Evolutionary conservation across 2,888 invertebrate genomes (phyloP).

Genomic region (Hydropsyche betteni): DNA sequence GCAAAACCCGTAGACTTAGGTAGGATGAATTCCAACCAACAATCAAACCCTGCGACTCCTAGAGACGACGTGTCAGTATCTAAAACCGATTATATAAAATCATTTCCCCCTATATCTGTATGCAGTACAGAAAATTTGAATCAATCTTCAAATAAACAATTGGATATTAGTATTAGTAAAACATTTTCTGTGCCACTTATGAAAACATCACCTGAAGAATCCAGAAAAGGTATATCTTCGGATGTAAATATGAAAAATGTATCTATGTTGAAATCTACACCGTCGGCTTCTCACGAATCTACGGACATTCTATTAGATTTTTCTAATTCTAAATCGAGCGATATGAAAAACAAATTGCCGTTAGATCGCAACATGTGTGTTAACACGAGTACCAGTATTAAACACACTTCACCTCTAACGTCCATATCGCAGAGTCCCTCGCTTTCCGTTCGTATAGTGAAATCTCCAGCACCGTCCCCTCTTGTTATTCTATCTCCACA

Average conservation of each 20-base stretch:
- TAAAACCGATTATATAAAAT: slow-evolving; percentile 47
- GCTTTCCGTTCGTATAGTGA: slow-evolving; percentile 78
- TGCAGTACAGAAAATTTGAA: slow-evolving; percentile 54
- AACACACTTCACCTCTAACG: slow-evolving; percentile 58
- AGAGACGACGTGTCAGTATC: slow-evolving; percentile 39
- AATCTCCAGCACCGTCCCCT: slow-evolving; percentile 79
- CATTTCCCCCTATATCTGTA: slow-evolving; percentile 49
- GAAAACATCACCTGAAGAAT: slow-evolving; percentile 61
- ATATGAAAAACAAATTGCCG: slow-evolving; percentile 55
- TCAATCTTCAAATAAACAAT: slow-evolving; percentile 45
- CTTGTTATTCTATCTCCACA: slow-evolving; percentile 73
- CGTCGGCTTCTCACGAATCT: slow-evolving; percentile 68
- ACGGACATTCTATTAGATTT: slow-evolving; percentile 75
- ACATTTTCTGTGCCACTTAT: slow-evolving; percentile 60
- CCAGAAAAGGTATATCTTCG: slow-evolving; percentile 52
- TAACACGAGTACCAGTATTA: slow-evolving; percentile 53
- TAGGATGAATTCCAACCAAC: slow-evolving; percentile 43
- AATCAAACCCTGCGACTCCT: slow-evolving; percentile 55
- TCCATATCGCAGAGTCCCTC: slow-evolving; percentile 71
- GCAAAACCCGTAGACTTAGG: slow-evolving; percentile 62
- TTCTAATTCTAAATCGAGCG: slow-evolving; percentile 63
- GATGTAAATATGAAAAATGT: slow-evolving; percentile 58
- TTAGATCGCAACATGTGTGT: slow-evolving; percentile 59
- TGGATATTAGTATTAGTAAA: slow-evolving; percentile 61
- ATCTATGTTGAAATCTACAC: slow-evolving; percentile 61